These are phyloP conservation scores for Pteromalus puparum DNA, from an alignment of 1,140 invertebrate genomes.

Conservation along the genomic window DNA sequence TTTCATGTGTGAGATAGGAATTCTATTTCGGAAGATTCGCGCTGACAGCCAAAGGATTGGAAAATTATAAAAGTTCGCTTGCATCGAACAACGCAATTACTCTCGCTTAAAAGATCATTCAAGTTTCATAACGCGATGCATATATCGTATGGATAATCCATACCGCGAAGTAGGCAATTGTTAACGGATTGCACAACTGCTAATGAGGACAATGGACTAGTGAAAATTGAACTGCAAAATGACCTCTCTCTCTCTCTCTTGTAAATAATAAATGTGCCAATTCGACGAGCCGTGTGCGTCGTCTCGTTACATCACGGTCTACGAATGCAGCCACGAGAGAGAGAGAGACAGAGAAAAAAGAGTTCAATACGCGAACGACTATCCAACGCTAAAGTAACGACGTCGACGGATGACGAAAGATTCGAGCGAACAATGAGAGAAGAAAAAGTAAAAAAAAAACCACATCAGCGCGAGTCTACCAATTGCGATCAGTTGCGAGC, in stretches of 20 bases:
- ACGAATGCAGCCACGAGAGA: neutral
- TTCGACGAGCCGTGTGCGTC: neutral
- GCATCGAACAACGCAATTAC: no score
- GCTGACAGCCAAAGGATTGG: no score
- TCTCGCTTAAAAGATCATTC: neutral
- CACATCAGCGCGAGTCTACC: neutral
- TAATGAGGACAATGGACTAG: constrained; percentile 17
- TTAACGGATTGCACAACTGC: neutral
- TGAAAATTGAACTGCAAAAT: constrained; percentile 12
- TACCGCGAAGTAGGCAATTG: neutral
- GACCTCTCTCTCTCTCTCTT: constrained; percentile 4
- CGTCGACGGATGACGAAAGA: neutral
- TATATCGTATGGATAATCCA: neutral
- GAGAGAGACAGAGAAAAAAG: neutral
- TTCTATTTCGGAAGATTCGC: no score
- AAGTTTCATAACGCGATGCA: neutral
- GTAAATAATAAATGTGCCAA: neutral
- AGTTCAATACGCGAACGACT: no score
- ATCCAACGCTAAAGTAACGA: neutral
- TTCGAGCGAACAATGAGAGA: neutral
- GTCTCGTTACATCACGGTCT: neutral
- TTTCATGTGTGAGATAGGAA: no score
- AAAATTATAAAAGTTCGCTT: no score
- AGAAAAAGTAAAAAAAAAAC: neutral
- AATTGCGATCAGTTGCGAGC: neutral